Evolutionary conservation across 1,140 invertebrate genomes (phyloP).

Genomic region (Microplitis demolitor): DNA sequence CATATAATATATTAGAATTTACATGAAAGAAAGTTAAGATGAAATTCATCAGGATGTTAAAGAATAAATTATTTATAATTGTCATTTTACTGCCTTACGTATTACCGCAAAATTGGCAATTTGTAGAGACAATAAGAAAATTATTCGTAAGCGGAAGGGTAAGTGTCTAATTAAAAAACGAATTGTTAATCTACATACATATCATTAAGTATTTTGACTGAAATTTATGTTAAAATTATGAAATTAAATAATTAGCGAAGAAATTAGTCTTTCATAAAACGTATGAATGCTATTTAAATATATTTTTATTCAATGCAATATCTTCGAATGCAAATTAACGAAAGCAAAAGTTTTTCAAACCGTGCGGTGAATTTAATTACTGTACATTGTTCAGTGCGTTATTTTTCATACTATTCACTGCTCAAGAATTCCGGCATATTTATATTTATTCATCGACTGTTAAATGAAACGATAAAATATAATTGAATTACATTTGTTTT

Average conservation of each 20-base stretch:
- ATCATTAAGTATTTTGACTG: not conserved
- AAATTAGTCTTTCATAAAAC: no score
- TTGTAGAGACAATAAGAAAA: not conserved
- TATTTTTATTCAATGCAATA: no score
- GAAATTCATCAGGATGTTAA: not conserved
- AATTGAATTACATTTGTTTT: conserved; percentile 1
- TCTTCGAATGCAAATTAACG: no score
- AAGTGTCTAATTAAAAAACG: not conserved
- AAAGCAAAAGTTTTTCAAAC: no score
- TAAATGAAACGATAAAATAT: no score
- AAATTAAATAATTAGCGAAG: no score
- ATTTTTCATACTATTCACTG: not conserved
- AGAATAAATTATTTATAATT: not conserved
- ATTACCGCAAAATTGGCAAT: not conserved
- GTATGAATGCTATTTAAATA: no score
- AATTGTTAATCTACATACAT: not conserved
- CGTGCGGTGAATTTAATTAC: no score
- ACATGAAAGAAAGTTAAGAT: not conserved
- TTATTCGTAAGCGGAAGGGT: not conserved
- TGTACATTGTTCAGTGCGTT: not conserved
- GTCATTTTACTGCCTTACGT: not conserved
- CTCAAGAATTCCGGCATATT: no score
- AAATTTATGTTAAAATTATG: no score
- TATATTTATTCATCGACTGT: no score
- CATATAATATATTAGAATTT: not conserved